Evolutionary conservation across 2,797 vertebrate species (phyloP), one percentile per base, ranked within the genome.

Genomic region (Gymnodraco acuticeps): DNA sequence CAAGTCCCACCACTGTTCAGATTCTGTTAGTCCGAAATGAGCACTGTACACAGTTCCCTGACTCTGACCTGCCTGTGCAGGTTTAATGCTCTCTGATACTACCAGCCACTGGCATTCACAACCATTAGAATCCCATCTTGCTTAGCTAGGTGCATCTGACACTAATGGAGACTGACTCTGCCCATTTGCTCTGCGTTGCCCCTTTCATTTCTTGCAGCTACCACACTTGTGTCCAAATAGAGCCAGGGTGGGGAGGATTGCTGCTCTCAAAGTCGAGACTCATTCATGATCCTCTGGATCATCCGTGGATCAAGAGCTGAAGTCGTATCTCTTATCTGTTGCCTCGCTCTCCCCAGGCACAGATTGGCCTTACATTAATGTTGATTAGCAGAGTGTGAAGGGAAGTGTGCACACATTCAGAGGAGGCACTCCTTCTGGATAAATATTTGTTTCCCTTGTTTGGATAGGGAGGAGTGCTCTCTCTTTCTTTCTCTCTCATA

Each of bases 361-460:
- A 81, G 55, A 61, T 47, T 62, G 71, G 68, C 75, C 78, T 68
- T 23, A 60, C 68, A 85, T 85, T 77, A 88, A 75, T 81, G 85
- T 64, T 86, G 84, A 88, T 88, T 85, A 81, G 72, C 77, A 70
- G 70, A 78, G 72, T 87, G 78, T 82, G 79, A 82, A 85, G 55
- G 61, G 27, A 82, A 79, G 58, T 47, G 75, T 80, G 81, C 77
- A 92, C 90, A 91, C 70, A 91, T 87, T 79, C 83, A 81, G 55
- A 75, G 73, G 82, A 83, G 76, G 63, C 48, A 41, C 73, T 83
- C 87, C 79, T 76, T 47, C 50, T 78, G 81, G 87, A 89, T 88
- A 93, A 93, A 94, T 92, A 91, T 93, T 92, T 85, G 79, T 81
- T 83, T 65, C 77, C 31, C 66, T 65, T 90, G 85, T 92, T 89